Conservation (phyloP, 2,888 invertebrate species). For the Pantelozetes paolii region DNA sequence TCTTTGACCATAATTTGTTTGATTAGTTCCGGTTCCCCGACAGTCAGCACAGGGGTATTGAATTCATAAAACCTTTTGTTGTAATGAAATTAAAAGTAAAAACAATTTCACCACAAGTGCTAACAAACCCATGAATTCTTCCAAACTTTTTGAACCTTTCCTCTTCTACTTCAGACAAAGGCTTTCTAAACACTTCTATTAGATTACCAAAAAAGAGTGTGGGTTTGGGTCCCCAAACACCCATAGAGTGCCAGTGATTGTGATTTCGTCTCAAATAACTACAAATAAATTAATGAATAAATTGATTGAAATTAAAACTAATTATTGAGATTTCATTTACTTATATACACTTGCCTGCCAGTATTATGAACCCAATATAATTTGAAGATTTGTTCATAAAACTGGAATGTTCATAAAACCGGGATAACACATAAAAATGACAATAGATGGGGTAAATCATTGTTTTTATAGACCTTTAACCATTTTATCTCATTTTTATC, state of each 20-base stretch:
- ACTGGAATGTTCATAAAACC: too few relatives aligned
- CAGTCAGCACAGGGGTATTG: constrained; percentile 16
- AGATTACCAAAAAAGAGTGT: not conserved
- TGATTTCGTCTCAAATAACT: not conserved
- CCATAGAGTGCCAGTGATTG: not conserved
- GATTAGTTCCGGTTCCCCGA: constrained; percentile 44
- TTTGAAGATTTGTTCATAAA: too few relatives aligned
- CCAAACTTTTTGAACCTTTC: constrained; percentile 5
- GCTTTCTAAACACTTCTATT: not conserved
- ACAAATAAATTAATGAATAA: not conserved
- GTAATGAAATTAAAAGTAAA: not conserved
- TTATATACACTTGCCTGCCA: too few relatives aligned
- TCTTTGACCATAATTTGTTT: constrained; percentile 44
- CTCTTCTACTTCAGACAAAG: constrained; percentile 6
- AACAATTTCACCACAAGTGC: too few relatives aligned
- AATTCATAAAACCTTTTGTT: constrained; percentile 16
- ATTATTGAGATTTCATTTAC: too few relatives aligned
- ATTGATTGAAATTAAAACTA: not conserved
- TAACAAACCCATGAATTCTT: constrained; percentile 13
- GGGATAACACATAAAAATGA: too few relatives aligned
- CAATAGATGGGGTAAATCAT: too few relatives aligned
- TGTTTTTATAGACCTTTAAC: too few relatives aligned
- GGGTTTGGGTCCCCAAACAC: not conserved
- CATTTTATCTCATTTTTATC: too few relatives aligned
- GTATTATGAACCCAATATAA: too few relatives aligned